Base-by-base conservation (phyloP, 2,113 vertebrate genomes). In the Gallinago undulata region DNA sequence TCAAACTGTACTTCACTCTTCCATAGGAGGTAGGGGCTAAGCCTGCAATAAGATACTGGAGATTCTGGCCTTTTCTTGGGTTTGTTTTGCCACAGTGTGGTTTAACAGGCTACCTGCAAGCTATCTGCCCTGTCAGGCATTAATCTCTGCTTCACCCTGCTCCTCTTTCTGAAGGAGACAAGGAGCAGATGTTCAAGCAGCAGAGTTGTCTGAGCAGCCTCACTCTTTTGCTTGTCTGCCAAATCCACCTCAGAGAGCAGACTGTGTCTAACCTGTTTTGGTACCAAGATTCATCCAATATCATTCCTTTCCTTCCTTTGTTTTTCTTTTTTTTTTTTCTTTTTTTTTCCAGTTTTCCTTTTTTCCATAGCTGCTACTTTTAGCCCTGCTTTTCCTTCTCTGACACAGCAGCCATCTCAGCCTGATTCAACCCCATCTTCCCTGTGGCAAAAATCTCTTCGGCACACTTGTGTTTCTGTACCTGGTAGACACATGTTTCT, bases 101-200 rank as follows among this genome's bases (percentile, higher is more conserved):
- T 69, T 68, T 76, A 73, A 24, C 27, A 35, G 43, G 35, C 17
- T 86, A 70, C 73, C 39, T 94, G 77, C 15, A 51, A 91, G n/a
- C 37, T 53, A 12, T 62, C 72, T 74, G 50, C 75, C 27, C 35
- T 94, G 53, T 76, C 66, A 72, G 25, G 31, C 27, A 24, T 60
- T 11, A 0, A 51, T 73, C 37, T 43, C 45, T 3, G 0, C 9
- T 13, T 89, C 68, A 56, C 39, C 39, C 76, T 41, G 17, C 56
- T 89, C 59, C 28, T 16, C 27, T 88, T 56, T n/a, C 69, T 60
- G 69, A 75, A 81, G 63, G 89, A 95, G 68, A 84, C 47, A 51
- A 48, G 56, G 73, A 94, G 6, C 89, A 95, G 95, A 87, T 92
- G 84, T 89, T 91, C 31, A 47, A 87, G 47, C 64, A 72, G 68